These are phyloP conservation scores for Laupala kohalensis DNA, from an alignment of 1,140 invertebrate genomes.

Conservation along the genomic window DNA sequence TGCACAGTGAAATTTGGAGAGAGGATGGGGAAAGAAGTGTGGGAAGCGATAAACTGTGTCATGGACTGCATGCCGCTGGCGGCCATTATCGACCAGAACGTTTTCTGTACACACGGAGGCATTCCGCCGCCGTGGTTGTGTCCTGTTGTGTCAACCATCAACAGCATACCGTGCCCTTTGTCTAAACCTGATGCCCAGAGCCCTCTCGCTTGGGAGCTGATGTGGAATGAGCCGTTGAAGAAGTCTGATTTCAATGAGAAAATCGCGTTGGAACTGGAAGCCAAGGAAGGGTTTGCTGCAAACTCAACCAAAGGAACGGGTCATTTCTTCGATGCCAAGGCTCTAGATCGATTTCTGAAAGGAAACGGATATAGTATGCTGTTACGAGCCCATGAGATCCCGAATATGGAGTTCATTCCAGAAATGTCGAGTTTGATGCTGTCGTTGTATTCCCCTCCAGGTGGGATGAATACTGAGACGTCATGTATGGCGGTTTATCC, in stretches of 20 bases:
- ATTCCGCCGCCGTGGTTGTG: slow-evolving; percentile 52
- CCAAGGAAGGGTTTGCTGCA: slow-evolving; percentile 50
- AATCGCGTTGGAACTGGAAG: slow-evolving; percentile 34
- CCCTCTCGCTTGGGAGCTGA: slow-evolving; percentile 56
- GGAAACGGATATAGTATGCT: slow-evolving; percentile 50
- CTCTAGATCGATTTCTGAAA: slow-evolving; percentile 48
- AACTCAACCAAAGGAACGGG: slow-evolving; percentile 55
- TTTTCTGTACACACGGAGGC: slow-evolving; percentile 63
- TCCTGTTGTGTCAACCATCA: slow-evolving; percentile 35
- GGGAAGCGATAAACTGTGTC: slow-evolving; percentile 51
- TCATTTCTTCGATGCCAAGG: slow-evolving; percentile 51
- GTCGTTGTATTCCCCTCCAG: background rate
- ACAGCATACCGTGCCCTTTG: slow-evolving; percentile 49
- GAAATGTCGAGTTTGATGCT: background rate
- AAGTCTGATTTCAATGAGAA: slow-evolving; percentile 31
- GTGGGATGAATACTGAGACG: too few species aligned
- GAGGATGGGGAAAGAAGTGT: slow-evolving; percentile 41
- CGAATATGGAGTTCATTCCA: slow-evolving; percentile 39
- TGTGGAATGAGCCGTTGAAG: slow-evolving; percentile 66
- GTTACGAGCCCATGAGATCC: slow-evolving; percentile 57
- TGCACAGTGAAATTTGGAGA: slow-evolving; percentile 54
- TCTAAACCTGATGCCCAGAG: slow-evolving; percentile 47
- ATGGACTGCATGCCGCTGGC: slow-evolving; percentile 59
- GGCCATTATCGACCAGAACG: slow-evolving; percentile 46
- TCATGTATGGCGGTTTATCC: too few species aligned